A percentile compares a stretch with the other conserved stretches of the same genome.
Conservation (phyloP, 2,888 invertebrate genomes). For the Scaptomyza polygonia region DNA sequence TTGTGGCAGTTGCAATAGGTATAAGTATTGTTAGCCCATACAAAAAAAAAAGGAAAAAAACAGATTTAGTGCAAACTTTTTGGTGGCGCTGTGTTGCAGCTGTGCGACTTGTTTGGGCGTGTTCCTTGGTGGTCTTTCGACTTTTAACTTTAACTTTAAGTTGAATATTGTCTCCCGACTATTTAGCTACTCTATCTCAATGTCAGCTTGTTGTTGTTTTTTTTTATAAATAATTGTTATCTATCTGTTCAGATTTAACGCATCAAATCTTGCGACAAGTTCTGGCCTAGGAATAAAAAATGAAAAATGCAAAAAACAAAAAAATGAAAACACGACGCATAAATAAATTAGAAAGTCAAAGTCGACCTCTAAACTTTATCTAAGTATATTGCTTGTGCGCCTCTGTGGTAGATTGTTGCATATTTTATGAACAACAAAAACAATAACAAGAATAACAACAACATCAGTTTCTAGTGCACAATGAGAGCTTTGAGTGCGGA, state of each 20-base stretch:
- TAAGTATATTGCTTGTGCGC: slow-evolving; percentile 62
- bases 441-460: slow-evolving; percentile 34
- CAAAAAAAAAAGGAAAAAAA: slow-evolving; percentile 1
- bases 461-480: slow-evolving; percentile 55
- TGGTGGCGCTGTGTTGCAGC: slow-evolving; percentile 41
- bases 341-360: slow-evolving; percentile 78
- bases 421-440: slow-evolving; percentile 73
- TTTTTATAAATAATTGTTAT: slow-evolving; percentile 35
- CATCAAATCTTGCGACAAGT: slow-evolving; percentile 36
- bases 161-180: background rate
- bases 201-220: slow-evolving; percentile 42
- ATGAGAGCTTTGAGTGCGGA: slow-evolving; percentile 69
- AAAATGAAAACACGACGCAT: slow-evolving; percentile 65
- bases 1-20: slow-evolving; percentile 6
- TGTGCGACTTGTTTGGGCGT: slow-evolving; percentile 77
- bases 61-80: slow-evolving; percentile 26
- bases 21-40: slow-evolving; percentile 13
- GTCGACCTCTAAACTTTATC: slow-evolving; percentile 78
- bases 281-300: slow-evolving; percentile 56
- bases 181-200: slow-evolving; percentile 25
- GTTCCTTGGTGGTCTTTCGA: slow-evolving; percentile 69
- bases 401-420: slow-evolving; percentile 69
- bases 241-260: slow-evolving; percentile 35
- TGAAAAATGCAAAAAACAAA: slow-evolving; percentile 34
- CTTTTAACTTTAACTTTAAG: slow-evolving; percentile 22